Evolutionary conservation across 2,113 vertebrate genomes (phyloP).

Genomic region (Pterocles orientalis): DNA sequence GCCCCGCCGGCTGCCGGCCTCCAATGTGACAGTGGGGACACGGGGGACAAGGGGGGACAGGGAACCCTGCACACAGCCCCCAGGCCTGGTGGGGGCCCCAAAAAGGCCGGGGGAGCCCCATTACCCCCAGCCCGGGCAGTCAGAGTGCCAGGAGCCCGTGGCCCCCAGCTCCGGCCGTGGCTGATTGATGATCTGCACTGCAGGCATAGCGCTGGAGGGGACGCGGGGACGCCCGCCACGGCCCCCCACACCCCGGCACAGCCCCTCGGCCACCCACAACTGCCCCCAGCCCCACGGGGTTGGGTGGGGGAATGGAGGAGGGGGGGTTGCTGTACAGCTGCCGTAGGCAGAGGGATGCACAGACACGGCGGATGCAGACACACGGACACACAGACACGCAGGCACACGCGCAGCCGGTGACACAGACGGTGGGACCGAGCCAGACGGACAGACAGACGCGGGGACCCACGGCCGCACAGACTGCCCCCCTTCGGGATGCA

Average conservation of each 20-base stretch:
- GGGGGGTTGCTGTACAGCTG: not conserved
- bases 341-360: not conserved
- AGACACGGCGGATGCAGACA: not conserved
- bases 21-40: not conserved
- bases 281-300: not conserved
- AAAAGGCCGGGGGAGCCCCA: not conserved
- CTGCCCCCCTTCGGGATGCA: not conserved
- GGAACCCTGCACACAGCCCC: accelerated
- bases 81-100: not conserved
- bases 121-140: not conserved
- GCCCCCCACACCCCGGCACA: not conserved
- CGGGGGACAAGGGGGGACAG: not conserved
- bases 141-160: not conserved
- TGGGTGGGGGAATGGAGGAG: accelerated
- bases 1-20: not conserved
- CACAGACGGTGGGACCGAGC: not conserved
- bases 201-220: conserved; percentile 20
- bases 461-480: not conserved
- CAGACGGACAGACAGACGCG: not conserved
- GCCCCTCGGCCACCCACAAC: not conserved
- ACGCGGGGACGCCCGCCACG: not conserved
- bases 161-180: not conserved
- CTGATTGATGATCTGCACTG: conserved; percentile 60
- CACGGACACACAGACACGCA: not conserved
- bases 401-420: not conserved